phyloP scores from a whole-genome alignment of 2,888 invertebrate genomes.

The Himalopsyche japonica region DNA sequence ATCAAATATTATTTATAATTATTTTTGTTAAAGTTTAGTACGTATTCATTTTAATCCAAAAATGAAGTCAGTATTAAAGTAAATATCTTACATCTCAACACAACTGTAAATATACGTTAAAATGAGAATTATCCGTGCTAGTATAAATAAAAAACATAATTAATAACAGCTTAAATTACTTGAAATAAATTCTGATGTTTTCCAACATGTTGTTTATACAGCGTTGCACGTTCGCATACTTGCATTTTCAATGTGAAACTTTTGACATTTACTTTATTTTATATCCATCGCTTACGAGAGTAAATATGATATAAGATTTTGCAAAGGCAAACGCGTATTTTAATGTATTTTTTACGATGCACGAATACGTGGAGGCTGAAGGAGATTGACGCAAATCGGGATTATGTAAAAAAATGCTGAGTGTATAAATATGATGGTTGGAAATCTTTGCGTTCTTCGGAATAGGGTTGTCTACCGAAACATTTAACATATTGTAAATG shows the following conservation, averaged over 20 bases:
- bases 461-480: background rate
- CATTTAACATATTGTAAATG: background rate
- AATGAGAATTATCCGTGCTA: too few relatives aligned
- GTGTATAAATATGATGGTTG: slow-evolving; percentile 5
- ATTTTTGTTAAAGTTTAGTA: too few relatives aligned
- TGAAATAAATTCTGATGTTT: background rate
- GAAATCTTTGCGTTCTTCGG: background rate
- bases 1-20: too few relatives aligned
- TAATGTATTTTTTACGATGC: slow-evolving; percentile 18
- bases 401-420: slow-evolving; percentile 23
- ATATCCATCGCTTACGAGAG: slow-evolving; percentile 6
- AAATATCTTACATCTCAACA: too few relatives aligned
- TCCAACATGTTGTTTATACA: background rate
- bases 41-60: too few relatives aligned
- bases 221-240: slow-evolving; percentile 7
- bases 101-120: too few relatives aligned
- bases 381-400: slow-evolving; percentile 24
- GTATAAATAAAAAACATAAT: too few relatives aligned
- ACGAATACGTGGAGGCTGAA: background rate
- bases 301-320: slow-evolving; percentile 18
- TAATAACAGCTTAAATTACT: background rate
- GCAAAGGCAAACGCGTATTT: slow-evolving; percentile 5
- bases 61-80: too few relatives aligned
- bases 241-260: slow-evolving; percentile 18
- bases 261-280: slow-evolving; percentile 21